Evolutionary conservation across 2,888 invertebrate genomes (phyloP), one percentile per base, ranked within the genome.

Genomic region (Sinhomidia bicolor): DNA sequence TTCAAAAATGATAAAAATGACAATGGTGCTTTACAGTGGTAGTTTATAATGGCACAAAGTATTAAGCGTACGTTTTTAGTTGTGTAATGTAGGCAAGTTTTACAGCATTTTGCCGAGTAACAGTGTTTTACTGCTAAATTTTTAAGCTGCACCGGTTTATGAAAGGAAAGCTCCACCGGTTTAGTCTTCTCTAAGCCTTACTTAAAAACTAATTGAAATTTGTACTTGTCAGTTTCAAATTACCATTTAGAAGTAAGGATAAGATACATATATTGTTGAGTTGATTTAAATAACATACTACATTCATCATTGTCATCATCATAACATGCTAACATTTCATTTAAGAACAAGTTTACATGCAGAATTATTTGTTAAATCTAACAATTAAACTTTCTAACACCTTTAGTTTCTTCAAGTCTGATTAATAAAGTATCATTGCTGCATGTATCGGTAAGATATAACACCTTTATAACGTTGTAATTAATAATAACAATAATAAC

Each of bases 381-480:
- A 12, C 44, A 54, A 54, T 60, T 10, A 26, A 60, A 41, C 7
- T n/a, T 68, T 68, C 44, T 26, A 47, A 71, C 57, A 57, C 17
- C 17, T 74, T 32, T 47, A 20, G 5, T 41, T 44, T 82, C n/a
- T 51, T n/a, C 26, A 82, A 82, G 82, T 82, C 82, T 82, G 68
- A 82, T n/a, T 20, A 74, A 32, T 60, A 36, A 5, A 60, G 60
- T 60, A 54, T 79, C 60, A 57, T 12, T 62, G 80, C 80, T 80
- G 80, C 80, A 20, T 62, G 80, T 57, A 51, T 60, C 80, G 80
- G 80, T 80, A 80, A 80, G 80, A 80, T 80, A 80, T 54, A 62
- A 74, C 23, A 74, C 74, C 44, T 74, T 47, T 74, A n/a, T 20
- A 26, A 74, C 47, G 47, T 1, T 47, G 23, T 74, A 23, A 47